Evolutionary conservation across 2,888 invertebrate species (phyloP), one percentile per base, ranked within the genome.

Genomic region (Xanthia icteritia): DNA sequence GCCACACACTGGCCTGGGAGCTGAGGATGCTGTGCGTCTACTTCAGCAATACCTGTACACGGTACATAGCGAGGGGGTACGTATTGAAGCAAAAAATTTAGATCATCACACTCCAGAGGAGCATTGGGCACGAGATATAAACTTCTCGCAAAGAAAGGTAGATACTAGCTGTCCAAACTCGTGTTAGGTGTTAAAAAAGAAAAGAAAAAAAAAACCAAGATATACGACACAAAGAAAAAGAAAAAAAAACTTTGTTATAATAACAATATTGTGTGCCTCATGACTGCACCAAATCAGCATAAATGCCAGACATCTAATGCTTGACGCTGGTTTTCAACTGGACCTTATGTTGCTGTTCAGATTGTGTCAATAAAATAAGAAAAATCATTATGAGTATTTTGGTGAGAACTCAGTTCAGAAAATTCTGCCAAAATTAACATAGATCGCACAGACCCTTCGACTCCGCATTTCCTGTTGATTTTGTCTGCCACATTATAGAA

Each of bases 1-100:
- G 86, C 98, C 98, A 56, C 98, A 98, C 93, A 98, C 98, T 5
- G 98, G 98, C 78, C 97, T 98, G 74, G 98, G 98, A 13, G 98
- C 99, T 70, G 98, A 98, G 92, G 99, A 99, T 94, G 98, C 98
- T 68, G 98, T 98, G 51, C 97, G 98, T 87, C 98, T 98, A 20
- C 97, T 99, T 84, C 98, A 99, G 93, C 98, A 97, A 90, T 98
- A 98, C 91, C 97, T 98, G 92, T 97, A 97, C 84, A 97, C 97
- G 73, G 97, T 98, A 89, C 97, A 98, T 87, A 97, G 97, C 89
- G 98, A 98, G 91, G 93, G 92, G 85, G 98, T 96, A 70, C 90
- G 91, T 64, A 48, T 31, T 23, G 23, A 8, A 27, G 23, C 23
- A 23, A 31, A 31, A 2, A 23, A 48, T 23, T 48, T 15, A 23